Base-by-base conservation (phyloP, 2,888 invertebrate species). In the Aphidius colemani region DNA sequence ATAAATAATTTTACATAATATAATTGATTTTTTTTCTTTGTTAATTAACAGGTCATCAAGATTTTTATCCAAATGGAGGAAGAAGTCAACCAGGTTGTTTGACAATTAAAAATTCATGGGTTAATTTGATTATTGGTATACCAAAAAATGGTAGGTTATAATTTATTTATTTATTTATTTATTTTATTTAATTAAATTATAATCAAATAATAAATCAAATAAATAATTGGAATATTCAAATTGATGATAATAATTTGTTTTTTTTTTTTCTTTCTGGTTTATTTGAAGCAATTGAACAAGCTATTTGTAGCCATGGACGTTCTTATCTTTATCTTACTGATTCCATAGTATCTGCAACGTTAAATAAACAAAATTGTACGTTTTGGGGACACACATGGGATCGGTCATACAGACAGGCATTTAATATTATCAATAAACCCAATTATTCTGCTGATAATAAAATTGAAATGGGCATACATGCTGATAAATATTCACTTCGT, bases 51-150 rank as follows among this genome's bases (percentile, higher is more conserved):
- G 87, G 87, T 56, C 84, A 89, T 69, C 85, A 88, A 3, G 90
- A 90, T 75, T 89, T 89, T 74, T 90, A 89, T 77, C 87, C 89
- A 1, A 90, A 90, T 66, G 90, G 90, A 0, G 90, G 90, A 1
- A 84, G 85, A 81, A 83, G 83, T 56, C 90, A 90, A 73, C 89
- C 89, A 0, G 90, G 89, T 0, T 90, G 90, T 71, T 58, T 69
- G 7, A 83, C 80, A 50, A 67, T 71, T n/a, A 39, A 69, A 6
- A 60, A 59, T 0, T 68, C 83, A 2, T 81, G 82, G 75, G 76
- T 83, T 1, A 74, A 77, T 11, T 30, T 30, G 5, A 30, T 30
- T 30, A 30, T 30, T 10, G 82, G 82, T 1, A 72, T 82, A 58
- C 80, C 84, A 1, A 75, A 78, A 64, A 64, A 72, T n/a, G 79